Base-by-base conservation (phyloP, 2,113 vertebrate species). In the Stigmatopora argus region DNA sequence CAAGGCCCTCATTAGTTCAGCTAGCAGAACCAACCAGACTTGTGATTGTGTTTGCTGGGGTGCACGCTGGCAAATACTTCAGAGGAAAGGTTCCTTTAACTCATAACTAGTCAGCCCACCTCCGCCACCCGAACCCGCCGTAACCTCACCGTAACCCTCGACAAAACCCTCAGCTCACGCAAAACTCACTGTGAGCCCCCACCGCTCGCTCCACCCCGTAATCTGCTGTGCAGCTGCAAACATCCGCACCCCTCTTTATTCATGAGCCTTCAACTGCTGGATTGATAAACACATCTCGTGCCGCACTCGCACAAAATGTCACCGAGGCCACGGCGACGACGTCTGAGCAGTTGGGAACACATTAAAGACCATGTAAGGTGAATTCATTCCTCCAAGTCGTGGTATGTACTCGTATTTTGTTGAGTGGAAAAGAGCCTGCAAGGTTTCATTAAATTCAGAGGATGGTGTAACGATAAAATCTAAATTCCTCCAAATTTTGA, bases 1-100 rank as follows among this genome's bases (percentile, higher is more conserved):
- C 86, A 90, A 41, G 89, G 89, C 88, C 87, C 90, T 92, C 89
- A 92, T 92, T 92, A 92, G 90, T 90, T 90, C 87, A 89, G 87
- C 88, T 88, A 91, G 89, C 84, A 87, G 83, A 92, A 91, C 89
- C 87, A 86, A 86, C 79, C 77, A 88, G 86, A 88, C 89, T 88
- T 88, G 89, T 90, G 90, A 90, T 89, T 90, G 89, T 89, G 87
- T 90, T 90, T 90, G 89, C 88, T 86, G 90, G 90, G 88, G 88
- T 87, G 82, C 85, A 78, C 63, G 82, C 87, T 92, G 90, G 90
- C 89, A 91, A 78, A 86, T 86, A 92, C 90, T 90, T 92, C 90
- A 90, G 89, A 92, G 87, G 86, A 89, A 88, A 87, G 83, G 69
- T 75, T 91, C 82, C 87, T 90, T 90, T 89, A 90, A 91, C 89